phyloP scores from a whole-genome alignment of 2,797 vertebrate species.

The Loriculus beryllinus region DNA sequence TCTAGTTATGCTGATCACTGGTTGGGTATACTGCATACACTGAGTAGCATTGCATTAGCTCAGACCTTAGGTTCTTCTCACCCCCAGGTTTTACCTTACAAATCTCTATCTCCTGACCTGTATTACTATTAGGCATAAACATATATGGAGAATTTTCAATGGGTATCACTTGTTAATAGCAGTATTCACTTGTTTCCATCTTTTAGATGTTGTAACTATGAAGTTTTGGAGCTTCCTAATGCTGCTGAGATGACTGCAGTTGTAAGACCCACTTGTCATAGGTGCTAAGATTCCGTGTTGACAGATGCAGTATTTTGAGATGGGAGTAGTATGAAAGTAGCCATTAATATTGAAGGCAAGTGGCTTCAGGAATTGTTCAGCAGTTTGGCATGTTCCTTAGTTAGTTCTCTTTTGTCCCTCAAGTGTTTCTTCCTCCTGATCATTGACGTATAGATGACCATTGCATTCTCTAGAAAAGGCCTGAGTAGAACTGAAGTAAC shows the following conservation, averaged over 20 bases:
- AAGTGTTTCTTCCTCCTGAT: neutral
- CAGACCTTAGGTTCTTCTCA: neutral
- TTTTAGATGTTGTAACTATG: neutral
- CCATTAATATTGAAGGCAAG: neutral
- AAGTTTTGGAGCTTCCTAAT: neutral
- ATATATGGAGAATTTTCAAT: neutral
- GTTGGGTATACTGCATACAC: neutral
- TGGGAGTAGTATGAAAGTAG: neutral
- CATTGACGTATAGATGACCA: neutral
- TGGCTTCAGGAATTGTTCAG: neutral
- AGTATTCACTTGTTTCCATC: neutral
- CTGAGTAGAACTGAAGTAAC: conserved; percentile 21
- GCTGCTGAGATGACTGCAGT: neutral
- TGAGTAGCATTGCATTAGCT: neutral
- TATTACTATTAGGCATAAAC: neutral
- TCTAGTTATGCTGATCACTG: neutral
- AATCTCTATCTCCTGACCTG: neutral
- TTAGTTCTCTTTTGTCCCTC: neutral
- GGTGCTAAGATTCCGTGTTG: neutral
- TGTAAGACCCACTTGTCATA: neutral
- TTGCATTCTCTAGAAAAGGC: neutral
- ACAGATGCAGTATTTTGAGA: neutral
- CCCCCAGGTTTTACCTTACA: neutral
- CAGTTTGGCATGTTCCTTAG: neutral
- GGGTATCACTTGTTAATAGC: neutral